Conservation (phyloP, 2,797 vertebrate species). For the Pipistrellus pygmaeus region DNA sequence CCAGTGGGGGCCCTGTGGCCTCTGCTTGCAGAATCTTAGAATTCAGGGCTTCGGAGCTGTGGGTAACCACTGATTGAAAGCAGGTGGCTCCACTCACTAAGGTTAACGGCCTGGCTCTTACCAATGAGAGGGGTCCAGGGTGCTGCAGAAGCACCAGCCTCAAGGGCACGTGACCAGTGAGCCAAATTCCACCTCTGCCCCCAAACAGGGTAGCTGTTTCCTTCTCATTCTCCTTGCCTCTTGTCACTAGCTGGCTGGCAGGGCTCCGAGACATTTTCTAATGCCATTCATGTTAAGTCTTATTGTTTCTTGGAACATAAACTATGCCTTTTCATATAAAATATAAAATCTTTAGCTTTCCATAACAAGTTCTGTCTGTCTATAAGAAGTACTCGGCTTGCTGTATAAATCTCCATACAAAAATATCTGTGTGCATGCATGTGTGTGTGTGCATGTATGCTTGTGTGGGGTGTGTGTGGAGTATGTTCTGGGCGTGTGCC, state of each 20-base stretch:
- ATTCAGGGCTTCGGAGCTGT: background rate
- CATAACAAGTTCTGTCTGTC: background rate
- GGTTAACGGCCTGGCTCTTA: background rate
- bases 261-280: background rate
- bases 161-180: rapidly evolving
- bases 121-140: rapidly evolving
- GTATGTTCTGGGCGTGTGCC: background rate
- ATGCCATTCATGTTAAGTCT: background rate
- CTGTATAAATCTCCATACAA: background rate
- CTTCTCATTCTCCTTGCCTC: background rate
- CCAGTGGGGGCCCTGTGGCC: background rate
- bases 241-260: background rate
- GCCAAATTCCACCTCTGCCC: background rate
- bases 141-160: background rate
- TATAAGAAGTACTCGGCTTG: rapidly evolving
- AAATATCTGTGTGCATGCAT: background rate
- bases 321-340: background rate
- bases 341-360: background rate
- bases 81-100: background rate
- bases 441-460: background rate
- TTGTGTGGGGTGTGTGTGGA: background rate
- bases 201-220: rapidly evolving
- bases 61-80: rapidly evolving
- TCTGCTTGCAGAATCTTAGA: rapidly evolving
- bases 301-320: background rate